phyloP scores from a whole-genome alignment of 2,888 invertebrate species.

The Strigamia maritima region DNA sequence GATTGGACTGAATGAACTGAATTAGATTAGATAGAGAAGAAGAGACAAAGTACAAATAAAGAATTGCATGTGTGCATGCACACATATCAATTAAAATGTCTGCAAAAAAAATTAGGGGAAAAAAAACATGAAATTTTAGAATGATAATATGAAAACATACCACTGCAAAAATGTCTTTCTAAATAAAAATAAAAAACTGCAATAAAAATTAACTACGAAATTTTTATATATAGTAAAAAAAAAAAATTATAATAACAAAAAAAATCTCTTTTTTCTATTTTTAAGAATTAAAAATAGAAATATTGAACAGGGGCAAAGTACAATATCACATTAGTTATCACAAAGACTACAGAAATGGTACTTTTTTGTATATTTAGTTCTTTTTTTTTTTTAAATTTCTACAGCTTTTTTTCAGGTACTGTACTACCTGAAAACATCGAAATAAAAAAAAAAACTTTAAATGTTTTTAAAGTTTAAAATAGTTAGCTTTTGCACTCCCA shows the following conservation, averaged over 20 bases:
- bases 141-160: background rate
- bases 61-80: conserved; percentile 8
- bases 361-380: background rate
- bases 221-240: background rate
- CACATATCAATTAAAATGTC: conserved; percentile 19
- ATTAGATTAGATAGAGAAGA: conserved; percentile 24
- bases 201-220: background rate
- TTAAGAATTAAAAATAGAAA: conserved; percentile 2
- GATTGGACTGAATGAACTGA: conserved; percentile 28
- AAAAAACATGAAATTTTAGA: background rate
- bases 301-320: conserved; percentile 29
- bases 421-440: conserved; percentile 5
- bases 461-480: background rate
- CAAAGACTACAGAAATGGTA: conserved; percentile 6
- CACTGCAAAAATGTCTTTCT: background rate
- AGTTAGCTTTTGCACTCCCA: conserved; percentile 28
- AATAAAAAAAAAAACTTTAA: background rate
- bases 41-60: conserved; percentile 25
- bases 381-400: background rate
- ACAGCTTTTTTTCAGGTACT: background rate
- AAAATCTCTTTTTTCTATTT: background rate
- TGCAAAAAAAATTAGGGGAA: background rate
- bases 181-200: background rate
- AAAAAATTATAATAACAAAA: background rate
- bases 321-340: conserved; percentile 30